phyloP scores from a whole-genome alignment of 1,140 invertebrate genomes.

The Charaxes varanes region DNA sequence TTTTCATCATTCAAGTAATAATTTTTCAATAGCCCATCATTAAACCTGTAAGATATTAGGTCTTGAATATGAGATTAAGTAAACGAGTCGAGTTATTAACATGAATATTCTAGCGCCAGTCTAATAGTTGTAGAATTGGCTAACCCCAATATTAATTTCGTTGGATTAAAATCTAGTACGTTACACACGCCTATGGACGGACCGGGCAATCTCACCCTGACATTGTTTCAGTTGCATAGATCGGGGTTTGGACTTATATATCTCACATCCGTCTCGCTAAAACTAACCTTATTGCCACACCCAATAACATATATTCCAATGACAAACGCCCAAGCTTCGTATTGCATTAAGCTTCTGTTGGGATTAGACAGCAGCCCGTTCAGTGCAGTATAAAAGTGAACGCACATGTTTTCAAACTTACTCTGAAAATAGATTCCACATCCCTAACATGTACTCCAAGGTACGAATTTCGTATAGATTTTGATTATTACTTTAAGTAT shows the following conservation, averaged over 20 bases:
- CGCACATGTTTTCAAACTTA: slow-evolving; percentile 25
- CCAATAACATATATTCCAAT: slow-evolving; percentile 26
- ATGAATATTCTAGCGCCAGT: not conserved
- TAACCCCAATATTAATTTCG: slow-evolving; percentile 2
- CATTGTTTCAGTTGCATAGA: slow-evolving; percentile 31
- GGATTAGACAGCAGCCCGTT: slow-evolving; percentile 30
- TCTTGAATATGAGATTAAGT: too few species aligned
- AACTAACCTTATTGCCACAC: slow-evolving; percentile 23
- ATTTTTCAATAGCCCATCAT: too few species aligned
- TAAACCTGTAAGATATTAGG: too few species aligned
- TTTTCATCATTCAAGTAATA: too few species aligned
- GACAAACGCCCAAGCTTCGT: slow-evolving; percentile 16
- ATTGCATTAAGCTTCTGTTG: slow-evolving; percentile 29
- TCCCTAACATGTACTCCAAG: slow-evolving; percentile 36
- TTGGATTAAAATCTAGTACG: slow-evolving; percentile 20
- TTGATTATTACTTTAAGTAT: not conserved
- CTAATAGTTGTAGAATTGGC: slow-evolving; percentile 2
- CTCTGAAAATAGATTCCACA: slow-evolving; percentile 21
- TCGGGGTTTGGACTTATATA: slow-evolving; percentile 17
- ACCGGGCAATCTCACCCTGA: slow-evolving; percentile 30
- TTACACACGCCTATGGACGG: slow-evolving; percentile 21
- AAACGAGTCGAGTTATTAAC: too few species aligned
- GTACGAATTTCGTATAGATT: slow-evolving; percentile 12
- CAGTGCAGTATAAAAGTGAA: slow-evolving; percentile 35
- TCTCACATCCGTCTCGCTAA: slow-evolving; percentile 11